phyloP scores from a whole-genome alignment of 2,113 vertebrate species.

The Perca schrenkii region DNA sequence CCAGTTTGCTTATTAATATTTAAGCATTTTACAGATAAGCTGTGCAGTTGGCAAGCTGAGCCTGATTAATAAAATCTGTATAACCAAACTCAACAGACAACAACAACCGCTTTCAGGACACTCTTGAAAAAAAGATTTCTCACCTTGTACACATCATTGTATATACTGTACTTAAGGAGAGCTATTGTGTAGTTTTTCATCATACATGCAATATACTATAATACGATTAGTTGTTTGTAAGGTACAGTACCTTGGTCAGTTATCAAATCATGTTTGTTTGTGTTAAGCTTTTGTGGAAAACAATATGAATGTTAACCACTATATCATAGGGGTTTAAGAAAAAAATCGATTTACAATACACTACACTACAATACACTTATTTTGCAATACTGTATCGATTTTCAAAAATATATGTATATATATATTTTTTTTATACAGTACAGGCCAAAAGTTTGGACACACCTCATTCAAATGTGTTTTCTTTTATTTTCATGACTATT shows the following conservation, averaged over 20 bases:
- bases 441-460: no score
- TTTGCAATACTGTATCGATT: no score
- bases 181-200: neutral
- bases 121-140: neutral
- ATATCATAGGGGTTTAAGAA: no score
- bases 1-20: slow-evolving; percentile 39
- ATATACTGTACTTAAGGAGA: neutral
- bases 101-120: neutral
- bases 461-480: no score
- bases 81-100: neutral
- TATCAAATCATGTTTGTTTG: no score
- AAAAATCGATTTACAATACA: no score
- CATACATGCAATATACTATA: neutral
- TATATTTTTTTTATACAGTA: no score
- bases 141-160: neutral
- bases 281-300: no score
- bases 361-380: no score
- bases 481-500: no score
- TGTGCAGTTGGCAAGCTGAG: neutral
- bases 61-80: neutral
- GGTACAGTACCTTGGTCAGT: neutral
- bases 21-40: slow-evolving; percentile 19
- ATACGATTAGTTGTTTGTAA: neutral
- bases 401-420: no score
- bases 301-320: no score